Conservation (phyloP, 2,113 vertebrate species). For the Dasyprocta punctata region DNA sequence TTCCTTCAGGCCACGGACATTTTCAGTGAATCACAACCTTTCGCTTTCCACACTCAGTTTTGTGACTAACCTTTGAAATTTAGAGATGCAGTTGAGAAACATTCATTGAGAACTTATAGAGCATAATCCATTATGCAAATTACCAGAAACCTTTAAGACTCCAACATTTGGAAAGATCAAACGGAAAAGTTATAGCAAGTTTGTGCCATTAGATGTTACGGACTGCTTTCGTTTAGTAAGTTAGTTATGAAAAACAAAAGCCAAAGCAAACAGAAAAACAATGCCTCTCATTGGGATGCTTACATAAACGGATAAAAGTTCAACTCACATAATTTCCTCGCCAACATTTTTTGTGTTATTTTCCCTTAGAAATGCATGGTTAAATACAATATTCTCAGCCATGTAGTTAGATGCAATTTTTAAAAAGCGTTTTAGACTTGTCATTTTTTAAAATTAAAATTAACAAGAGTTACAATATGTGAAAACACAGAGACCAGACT, state of each 20-base stretch:
- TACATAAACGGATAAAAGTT: fast-evolving
- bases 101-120: not conserved
- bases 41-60: not conserved
- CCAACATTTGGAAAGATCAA: not conserved
- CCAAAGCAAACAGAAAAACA: not conserved
- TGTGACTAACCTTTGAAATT: not conserved
- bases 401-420: not conserved
- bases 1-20: fast-evolving
- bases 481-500: not conserved
- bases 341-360: not conserved
- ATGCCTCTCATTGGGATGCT: fast-evolving
- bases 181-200: not conserved
- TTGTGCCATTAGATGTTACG: not conserved
- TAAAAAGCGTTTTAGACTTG: not conserved
- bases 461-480: not conserved
- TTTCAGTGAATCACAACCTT: not conserved
- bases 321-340: not conserved
- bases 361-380: not conserved
- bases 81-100: not conserved
- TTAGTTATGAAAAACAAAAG: not conserved
- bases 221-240: not conserved
- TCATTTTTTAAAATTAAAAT: conserved; percentile 12
- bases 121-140: not conserved
- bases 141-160: not conserved
- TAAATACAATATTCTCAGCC: not conserved